These are phyloP conservation scores for Labeo calbasu DNA, from an alignment of 2,797 vertebrate genomes.

Conservation along the genomic window DNA sequence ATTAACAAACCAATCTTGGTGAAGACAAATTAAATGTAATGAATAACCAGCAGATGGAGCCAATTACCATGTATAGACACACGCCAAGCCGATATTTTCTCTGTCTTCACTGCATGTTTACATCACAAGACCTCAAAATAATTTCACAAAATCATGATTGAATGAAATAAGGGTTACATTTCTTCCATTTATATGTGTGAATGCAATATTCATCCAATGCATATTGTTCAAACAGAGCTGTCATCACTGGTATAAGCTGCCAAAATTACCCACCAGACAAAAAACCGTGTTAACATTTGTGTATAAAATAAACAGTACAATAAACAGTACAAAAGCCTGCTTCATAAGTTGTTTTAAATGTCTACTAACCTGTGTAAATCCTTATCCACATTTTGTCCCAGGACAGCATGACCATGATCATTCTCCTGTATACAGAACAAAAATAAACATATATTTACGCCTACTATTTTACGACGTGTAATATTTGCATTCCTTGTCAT, in stretches of 20 bases:
- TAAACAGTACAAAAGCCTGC: not conserved
- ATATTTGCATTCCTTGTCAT: not conserved
- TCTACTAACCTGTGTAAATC: not conserved
- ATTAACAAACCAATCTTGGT: not conserved
- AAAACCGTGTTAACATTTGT: not conserved
- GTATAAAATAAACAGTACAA: not conserved
- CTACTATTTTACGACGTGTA: not conserved
- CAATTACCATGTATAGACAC: not conserved
- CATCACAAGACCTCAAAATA: too few relatives aligned
- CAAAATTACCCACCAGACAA: not conserved
- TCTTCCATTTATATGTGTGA: too few relatives aligned
- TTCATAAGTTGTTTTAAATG: not conserved
- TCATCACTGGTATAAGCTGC: not conserved
- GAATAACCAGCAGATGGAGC: conserved; percentile 44
- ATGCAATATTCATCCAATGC: too few relatives aligned
- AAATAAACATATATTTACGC: not conserved
- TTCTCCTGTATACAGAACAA: not conserved
- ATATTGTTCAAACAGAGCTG: too few relatives aligned
- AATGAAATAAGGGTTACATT: too few relatives aligned
- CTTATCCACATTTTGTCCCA: not conserved
- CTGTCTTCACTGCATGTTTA: not conserved
- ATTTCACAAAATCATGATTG: too few relatives aligned
- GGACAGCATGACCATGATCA: not conserved
- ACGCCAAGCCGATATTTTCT: not conserved
- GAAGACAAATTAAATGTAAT: not conserved